These are phyloP conservation scores for Sylvietta virens DNA, from an alignment of 2,113 vertebrate genomes.

Conservation along the genomic window DNA sequence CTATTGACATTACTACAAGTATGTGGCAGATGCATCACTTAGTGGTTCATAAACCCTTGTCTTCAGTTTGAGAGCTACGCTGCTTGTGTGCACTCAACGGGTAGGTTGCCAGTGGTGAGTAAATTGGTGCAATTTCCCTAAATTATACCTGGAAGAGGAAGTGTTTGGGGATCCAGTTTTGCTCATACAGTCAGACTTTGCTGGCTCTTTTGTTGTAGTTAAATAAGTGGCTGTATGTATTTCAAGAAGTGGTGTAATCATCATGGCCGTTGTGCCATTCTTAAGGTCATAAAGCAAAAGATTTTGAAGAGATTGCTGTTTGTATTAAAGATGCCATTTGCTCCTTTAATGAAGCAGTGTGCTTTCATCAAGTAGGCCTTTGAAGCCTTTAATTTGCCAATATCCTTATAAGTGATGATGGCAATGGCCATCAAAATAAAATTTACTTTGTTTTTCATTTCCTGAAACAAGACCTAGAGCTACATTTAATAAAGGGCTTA, in stretches of 20 bases:
- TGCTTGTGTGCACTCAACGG: background rate
- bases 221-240: background rate
- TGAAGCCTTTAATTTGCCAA: background rate
- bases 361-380: background rate
- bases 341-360: background rate
- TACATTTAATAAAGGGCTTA: background rate
- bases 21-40: background rate
- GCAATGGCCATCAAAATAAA: background rate
- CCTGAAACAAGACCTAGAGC: background rate
- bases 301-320: background rate
- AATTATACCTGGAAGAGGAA: background rate
- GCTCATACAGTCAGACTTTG: background rate
- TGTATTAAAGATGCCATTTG: background rate
- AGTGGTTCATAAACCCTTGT: background rate
- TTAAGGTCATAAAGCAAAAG: background rate
- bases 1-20: background rate
- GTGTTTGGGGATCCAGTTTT: background rate
- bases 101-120: background rate
- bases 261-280: background rate
- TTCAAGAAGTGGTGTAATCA: background rate
- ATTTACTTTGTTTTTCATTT: background rate
- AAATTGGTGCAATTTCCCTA: background rate
- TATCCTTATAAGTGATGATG: background rate
- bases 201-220: background rate
- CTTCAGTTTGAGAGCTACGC: background rate